These are phyloP conservation scores for Umimayanthus chanpuru DNA, from an alignment of 92 coral and sea anemone genomes.

Conservation along the genomic window DNA sequence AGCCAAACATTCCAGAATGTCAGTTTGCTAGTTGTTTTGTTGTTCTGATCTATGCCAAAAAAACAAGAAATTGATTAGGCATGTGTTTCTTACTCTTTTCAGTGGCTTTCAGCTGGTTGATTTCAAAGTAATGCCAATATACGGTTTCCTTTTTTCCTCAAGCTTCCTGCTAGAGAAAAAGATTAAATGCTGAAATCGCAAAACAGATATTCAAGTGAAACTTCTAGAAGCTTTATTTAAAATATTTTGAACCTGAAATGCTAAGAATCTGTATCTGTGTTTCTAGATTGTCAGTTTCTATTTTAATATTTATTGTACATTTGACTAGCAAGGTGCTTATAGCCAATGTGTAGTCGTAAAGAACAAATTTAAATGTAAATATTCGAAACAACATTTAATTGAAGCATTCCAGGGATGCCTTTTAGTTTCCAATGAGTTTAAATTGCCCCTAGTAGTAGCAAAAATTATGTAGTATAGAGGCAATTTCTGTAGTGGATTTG, in stretches of 20 bases:
- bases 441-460: neutral
- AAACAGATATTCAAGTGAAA: too few species aligned
- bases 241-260: too few species aligned
- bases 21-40: neutral
- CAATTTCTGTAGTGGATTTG: too few species aligned
- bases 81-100: neutral
- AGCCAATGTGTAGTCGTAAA: neutral
- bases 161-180: too few species aligned
- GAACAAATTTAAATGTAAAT: neutral
- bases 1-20: neutral
- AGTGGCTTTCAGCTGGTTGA: neutral
- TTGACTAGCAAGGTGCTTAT: neutral
- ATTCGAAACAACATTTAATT: neutral
- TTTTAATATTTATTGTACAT: neutral
- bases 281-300: neutral
- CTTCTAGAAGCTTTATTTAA: neutral
- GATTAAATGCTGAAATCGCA: neutral
- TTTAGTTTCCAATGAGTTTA: neutral
- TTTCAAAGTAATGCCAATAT: neutral
- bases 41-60: neutral
- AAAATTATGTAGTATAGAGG: neutral
- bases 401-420: neutral
- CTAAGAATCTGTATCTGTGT: neutral
- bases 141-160: neutral
- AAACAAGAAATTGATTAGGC: neutral